Evolutionary conservation across 1,140 invertebrate species (phyloP), one percentile per base, ranked within the genome.

Genomic region (Apis florea): DNA sequence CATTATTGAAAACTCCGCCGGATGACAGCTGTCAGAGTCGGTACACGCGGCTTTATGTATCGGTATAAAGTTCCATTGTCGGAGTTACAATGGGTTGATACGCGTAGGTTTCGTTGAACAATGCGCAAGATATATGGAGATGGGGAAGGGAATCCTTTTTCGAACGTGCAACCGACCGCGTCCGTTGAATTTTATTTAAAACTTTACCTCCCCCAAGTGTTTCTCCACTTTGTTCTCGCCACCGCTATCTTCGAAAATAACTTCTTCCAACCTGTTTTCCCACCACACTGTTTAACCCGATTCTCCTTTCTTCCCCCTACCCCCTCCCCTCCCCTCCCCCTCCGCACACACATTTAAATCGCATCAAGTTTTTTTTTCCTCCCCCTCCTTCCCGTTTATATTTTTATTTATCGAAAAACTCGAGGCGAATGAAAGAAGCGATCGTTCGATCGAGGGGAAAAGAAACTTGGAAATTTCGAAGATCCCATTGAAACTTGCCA

Each of bases 21-120:
- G 79, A 56, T 63, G 79, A 82, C 79, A 77, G 73, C 79, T 82
- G 79, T 82, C 79, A 67, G 31, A 40, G 53, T n/a, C 31, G 10
- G n/a, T 40, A 8, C 70, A 59, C 71, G 63, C 53, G 51, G 79
- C 79, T 81, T 81, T 75, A 68, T 67, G 63, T 53, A 53, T 64
- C 72, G 61, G n/a, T 68, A 53, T 81, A 61, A 68, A 81, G 63
- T 68, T 81, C 79, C 72, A 76, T 81, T 81, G 79, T 81, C 68
- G 40, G 54, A 68, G 63, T 68, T 47, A 74, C 78, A 80, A 80
- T 80, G 61, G 78, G 13, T 64, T 63, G 77, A 63, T 72, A 64
- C 17, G 49, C 17, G 49, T 72, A 58, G 68, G 58, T 63, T 72
- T 79, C 77, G 68, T 64, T 73, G 70, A n/a, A 76, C 72, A 75